Conservation (phyloP, 1,140 invertebrate species). For the Meloidogyne exigua region DNA sequence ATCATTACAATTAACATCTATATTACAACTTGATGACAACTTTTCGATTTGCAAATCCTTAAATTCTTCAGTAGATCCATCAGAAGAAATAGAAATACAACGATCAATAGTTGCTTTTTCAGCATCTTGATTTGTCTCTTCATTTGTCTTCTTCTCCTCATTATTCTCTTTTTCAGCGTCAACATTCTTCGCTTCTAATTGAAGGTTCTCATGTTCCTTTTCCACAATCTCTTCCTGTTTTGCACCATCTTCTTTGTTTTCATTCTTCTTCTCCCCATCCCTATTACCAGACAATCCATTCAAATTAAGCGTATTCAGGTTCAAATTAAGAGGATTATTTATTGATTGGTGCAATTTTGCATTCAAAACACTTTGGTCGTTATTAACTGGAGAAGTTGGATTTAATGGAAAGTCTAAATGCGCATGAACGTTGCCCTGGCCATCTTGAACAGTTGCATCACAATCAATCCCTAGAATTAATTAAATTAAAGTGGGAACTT, state of each 20-base stretch:
- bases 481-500: no score
- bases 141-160: not conserved
- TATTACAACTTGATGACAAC: not conserved
- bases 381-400: not conserved
- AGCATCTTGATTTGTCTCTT: not conserved
- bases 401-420: constrained; percentile 8
- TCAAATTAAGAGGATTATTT: no score
- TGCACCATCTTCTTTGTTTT: not conserved
- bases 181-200: not conserved
- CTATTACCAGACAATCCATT: no score
- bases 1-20: not conserved
- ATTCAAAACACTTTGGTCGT: not conserved
- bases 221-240: no score
- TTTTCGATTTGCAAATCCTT: not conserved
- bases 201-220: not conserved
- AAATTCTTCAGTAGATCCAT: not conserved
- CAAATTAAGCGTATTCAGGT: no score
- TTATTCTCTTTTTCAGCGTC: no score
- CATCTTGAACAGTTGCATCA: constrained; percentile 36
- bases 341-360: not conserved
- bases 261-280: not conserved
- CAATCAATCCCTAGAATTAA: constrained; percentile 41
- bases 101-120: not conserved
- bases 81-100: not conserved
- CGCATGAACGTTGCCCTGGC: constrained; percentile 19